These are phyloP conservation scores for Pectinophora gossypiella DNA, from an alignment of 1,140 invertebrate genomes.

Conservation along the genomic window DNA sequence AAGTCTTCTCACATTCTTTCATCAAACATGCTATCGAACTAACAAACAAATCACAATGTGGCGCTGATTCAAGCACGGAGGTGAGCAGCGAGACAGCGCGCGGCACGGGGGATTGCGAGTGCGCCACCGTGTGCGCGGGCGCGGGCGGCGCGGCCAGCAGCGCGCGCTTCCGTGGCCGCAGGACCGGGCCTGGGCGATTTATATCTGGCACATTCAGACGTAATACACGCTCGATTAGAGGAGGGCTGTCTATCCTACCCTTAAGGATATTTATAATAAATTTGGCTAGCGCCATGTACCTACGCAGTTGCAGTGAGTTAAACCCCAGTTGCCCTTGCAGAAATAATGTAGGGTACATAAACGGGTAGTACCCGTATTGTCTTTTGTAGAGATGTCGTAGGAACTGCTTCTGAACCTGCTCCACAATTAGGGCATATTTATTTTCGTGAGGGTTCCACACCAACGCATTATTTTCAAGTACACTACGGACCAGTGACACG, in stretches of 20 bases:
- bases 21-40: not conserved
- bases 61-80: not conserved
- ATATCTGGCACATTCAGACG: not conserved
- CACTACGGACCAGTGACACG: not conserved
- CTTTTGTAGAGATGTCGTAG: not conserved
- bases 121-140: too few relatives aligned
- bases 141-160: not conserved
- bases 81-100: not conserved
- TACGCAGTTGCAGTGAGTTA: not conserved
- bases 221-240: not conserved
- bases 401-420: slow-evolving; percentile 1
- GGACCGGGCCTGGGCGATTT: not conserved
- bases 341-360: not conserved
- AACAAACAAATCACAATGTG: not conserved
- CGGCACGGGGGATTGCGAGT: not conserved
- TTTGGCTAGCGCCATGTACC: not conserved
- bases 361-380: not conserved
- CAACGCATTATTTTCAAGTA: not conserved
- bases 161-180: not conserved
- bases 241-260: not conserved
- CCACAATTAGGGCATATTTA: not conserved
- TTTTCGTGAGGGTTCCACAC: not conserved
- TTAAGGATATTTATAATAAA: not conserved
- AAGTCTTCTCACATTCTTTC: not conserved
- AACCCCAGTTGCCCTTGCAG: not conserved